Base-by-base conservation (phyloP, 2,888 invertebrate species). In the Petrophora chlorosata region DNA sequence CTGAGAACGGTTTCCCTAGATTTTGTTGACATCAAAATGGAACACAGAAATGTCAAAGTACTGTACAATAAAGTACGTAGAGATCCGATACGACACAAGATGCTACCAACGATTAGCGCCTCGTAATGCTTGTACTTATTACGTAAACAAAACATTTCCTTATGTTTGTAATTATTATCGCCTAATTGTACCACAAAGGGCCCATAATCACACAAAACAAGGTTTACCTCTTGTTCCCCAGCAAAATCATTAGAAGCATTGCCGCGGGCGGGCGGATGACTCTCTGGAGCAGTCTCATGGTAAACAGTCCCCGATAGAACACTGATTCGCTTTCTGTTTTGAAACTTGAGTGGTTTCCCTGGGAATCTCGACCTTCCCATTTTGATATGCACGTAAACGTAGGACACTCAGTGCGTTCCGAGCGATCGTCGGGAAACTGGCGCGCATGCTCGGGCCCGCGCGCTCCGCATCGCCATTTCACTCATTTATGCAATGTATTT, bases 301-400 rank as follows among this genome's bases (percentile, higher is more conserved):
- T 89, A 89, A 79, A 91, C 89, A 77, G 92, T 84, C 72, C 92
- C 91, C 73, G 93, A 93, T 84, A 95, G 91, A 81, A 96, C 95
- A 91, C 95, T 95, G 78, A 96, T 93, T 87, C 96, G 94, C 86
- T 95, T 95, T 92, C 95, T 94, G 90, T 95, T 95, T 82, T 95
- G 94, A 91, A 95, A 94, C 92, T 95, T 96, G 70, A 95, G 94
- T 84, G 96, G 96, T 92, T 95, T 96, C 79, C 96, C 96, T 81
- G 96, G 96, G 93, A 96, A 96, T 92, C 94, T 94, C 87, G 94
- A 94, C 91, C 94, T 93, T 91, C 94, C 94, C 95, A 94, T 95
- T 90, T 91, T 92, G 92, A 83, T 88, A 71, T 82, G 74, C 85
- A 85, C 82, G 82, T 85, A 86, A 87, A 90, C 91, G 90, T 89